Conservation (phyloP, 2,797 vertebrate genomes). For the Syngnathus acus region DNA sequence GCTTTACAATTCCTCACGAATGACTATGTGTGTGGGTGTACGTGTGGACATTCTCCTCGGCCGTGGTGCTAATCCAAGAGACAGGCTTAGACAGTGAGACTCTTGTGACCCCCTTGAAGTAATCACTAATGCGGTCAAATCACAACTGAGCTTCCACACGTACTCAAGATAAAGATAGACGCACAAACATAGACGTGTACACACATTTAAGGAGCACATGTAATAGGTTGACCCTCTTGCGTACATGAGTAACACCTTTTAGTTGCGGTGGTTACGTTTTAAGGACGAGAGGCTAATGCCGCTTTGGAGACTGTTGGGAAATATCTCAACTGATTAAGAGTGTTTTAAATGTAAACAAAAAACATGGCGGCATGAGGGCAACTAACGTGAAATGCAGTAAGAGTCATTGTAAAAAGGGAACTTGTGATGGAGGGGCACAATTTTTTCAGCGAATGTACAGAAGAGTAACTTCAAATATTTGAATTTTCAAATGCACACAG, state of each 20-base stretch:
- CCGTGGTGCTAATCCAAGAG: constrained; percentile 49
- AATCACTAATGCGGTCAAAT: constrained; percentile 64
- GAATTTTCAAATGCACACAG: too few relatives aligned
- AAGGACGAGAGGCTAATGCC: background rate
- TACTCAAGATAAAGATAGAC: constrained; percentile 53
- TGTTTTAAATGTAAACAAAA: background rate
- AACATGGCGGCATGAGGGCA: background rate
- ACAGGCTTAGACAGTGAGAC: constrained; percentile 60
- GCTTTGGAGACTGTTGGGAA: background rate
- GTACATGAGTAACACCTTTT: background rate
- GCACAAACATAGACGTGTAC: constrained; percentile 6
- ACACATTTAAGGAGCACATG: background rate
- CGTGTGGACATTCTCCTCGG: constrained; percentile 8
- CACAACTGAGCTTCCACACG: constrained; percentile 56
- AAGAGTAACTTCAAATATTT: too few relatives aligned
- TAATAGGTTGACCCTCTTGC: background rate
- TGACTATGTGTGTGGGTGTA: constrained; percentile 15
- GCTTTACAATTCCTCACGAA: too few relatives aligned
- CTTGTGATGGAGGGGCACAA: too few relatives aligned
- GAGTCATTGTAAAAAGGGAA: background rate
- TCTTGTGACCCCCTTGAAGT: constrained; percentile 53
- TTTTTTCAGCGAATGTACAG: too few relatives aligned
- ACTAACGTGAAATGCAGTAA: background rate
- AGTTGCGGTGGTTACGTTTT: background rate
- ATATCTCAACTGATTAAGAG: background rate